Evolutionary conservation across 1,140 invertebrate genomes (phyloP), one percentile per base, ranked within the genome.

Genomic region (Neomicropteryx cornuta): DNA sequence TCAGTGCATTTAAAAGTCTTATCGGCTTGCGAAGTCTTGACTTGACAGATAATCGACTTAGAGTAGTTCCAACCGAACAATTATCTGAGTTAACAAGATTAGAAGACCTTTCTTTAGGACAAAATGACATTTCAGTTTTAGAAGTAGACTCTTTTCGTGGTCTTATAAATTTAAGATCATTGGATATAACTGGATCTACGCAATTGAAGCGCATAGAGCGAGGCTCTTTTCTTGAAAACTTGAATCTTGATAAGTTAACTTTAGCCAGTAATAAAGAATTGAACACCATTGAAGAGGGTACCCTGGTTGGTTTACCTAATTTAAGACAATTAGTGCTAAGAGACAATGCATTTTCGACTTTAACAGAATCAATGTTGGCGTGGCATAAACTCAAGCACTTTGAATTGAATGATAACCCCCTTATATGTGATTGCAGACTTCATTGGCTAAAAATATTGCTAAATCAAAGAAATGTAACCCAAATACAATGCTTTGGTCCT

Each of bases 341-440:
- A 43, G 85, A 87, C 51, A 89, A 91, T 55, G 79, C 77, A 1
- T 76, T 92, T 42, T 65, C 70, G 18, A 76, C 71, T n/a, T 68
- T 92, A 29, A 72, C 76, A 2, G 85, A 88, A 56, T 76, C 79
- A 0, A 67, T 87, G 11, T 76, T 85, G 11, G 74, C 80, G 1
- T 89, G 86, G 75, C 77, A 76, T 36, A 84, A 87, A 45, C 57
- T 90, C 11, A 69, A 75, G 16, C 71, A 72, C 3, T 52, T 90
- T 5, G 84, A 89, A 43, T 62, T 92, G 4, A 80, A 81, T 10
- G 86, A 88, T 42, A 91, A 91, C 51, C 85, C 85, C 0, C 62
- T 92, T 8, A 60, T 76, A n/a, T 92, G 87, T 56, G 78, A 81
- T 46, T 91, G 87, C 49, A 74, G 76, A 37, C 51, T 89, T 3